Conservation (phyloP, 2,888 invertebrate genomes). For the Ellobium chinense region DNA sequence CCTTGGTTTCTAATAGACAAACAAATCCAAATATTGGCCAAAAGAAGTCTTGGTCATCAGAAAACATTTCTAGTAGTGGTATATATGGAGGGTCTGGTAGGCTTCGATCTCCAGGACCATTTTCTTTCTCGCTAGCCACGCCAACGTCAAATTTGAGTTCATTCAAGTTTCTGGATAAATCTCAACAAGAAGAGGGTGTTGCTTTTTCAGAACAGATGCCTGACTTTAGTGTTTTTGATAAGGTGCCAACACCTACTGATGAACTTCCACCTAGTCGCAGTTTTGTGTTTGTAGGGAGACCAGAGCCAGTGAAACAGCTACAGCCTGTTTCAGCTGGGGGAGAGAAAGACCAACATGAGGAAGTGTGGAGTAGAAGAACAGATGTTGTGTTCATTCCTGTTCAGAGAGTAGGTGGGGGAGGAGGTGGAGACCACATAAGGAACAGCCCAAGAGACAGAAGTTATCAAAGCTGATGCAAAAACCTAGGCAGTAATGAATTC, state of each 20-base stretch:
- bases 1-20: constrained; percentile 50
- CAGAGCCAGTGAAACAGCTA: background rate
- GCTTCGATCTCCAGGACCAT: constrained; percentile 57
- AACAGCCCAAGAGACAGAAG: no score
- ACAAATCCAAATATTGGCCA: constrained; percentile 45
- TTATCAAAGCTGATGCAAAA: no score
- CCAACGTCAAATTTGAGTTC: constrained; percentile 65
- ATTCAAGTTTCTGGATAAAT: constrained; percentile 64
- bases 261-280: constrained; percentile 21
- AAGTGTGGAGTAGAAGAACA: constrained; percentile 28
- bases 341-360: constrained; percentile 6
- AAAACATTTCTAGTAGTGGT: constrained; percentile 57
- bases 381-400: constrained; percentile 38
- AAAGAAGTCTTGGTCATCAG: constrained; percentile 67
- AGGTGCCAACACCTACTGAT: constrained; percentile 43
- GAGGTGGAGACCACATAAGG: background rate
- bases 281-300: constrained; percentile 34
- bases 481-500: no score
- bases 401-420: background rate
- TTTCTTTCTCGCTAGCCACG: constrained; percentile 66
- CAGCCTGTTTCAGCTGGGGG: background rate
- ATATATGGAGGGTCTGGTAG: constrained; percentile 35
- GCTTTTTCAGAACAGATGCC: constrained; percentile 30
- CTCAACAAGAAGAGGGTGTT: background rate
- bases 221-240: constrained; percentile 46